phyloP scores from a whole-genome alignment of 2,113 vertebrate species.

The Ictalurus furcatus region DNA sequence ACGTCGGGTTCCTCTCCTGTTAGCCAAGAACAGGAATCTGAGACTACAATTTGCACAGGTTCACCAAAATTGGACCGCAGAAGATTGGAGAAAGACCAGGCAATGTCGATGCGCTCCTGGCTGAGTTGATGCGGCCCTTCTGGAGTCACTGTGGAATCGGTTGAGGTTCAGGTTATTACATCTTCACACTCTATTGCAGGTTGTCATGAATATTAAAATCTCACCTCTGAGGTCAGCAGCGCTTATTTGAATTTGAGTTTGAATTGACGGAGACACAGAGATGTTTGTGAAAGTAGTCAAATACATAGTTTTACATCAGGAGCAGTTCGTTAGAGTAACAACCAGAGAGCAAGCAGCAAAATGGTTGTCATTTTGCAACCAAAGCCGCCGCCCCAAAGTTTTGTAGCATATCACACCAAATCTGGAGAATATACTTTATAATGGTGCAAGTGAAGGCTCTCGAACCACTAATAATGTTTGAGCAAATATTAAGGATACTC shows the following conservation, averaged over 20 bases:
- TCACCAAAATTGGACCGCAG: neutral
- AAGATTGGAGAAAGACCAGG: neutral
- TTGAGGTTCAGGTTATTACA: neutral
- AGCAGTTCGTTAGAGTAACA: neutral
- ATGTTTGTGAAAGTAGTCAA: neutral
- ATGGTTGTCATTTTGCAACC: too few species aligned
- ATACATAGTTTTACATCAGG: neutral
- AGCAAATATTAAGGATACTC: neutral
- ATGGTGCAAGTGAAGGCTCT: neutral
- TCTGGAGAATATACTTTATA: neutral
- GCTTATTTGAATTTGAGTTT: conserved; percentile 10
- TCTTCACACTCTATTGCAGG: conserved; percentile 2
- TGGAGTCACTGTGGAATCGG: neutral
- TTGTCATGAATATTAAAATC: conserved; percentile 13
- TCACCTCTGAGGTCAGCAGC: neutral
- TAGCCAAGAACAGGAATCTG: neutral
- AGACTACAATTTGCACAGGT: neutral
- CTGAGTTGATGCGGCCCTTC: neutral
- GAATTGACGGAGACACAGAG: conserved; percentile 4
- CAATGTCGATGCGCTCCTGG: neutral
- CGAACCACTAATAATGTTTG: neutral
- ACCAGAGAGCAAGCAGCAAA: neutral
- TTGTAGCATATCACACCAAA: neutral
- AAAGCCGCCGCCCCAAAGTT: neutral
- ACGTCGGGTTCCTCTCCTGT: neutral